Evolutionary conservation across 2,113 vertebrate genomes (phyloP).

Genomic region (Saguinus imperator): DNA sequence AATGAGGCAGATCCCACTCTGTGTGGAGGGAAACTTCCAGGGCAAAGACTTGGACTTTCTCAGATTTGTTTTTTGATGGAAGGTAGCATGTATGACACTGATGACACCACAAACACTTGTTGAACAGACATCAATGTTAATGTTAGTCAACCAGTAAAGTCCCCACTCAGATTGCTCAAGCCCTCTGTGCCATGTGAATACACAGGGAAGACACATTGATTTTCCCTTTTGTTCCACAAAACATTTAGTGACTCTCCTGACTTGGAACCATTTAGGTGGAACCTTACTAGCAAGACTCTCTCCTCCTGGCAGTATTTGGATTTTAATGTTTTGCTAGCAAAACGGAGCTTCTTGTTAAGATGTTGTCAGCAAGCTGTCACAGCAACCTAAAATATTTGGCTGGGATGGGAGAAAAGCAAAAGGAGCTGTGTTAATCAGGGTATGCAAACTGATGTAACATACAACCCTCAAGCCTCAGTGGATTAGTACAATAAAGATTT

Average conservation of each 20-base stretch:
- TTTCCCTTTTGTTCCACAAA: not conserved
- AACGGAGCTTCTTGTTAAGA: not conserved
- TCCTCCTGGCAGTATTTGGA: not conserved
- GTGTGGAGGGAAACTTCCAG: not conserved
- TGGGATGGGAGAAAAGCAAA: not conserved
- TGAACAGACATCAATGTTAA: not conserved
- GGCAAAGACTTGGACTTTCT: not conserved
- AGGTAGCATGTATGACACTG: not conserved
- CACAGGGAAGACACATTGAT: not conserved
- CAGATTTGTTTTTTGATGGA: not conserved
- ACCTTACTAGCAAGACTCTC: not conserved
- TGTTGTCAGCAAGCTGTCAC: not conserved
- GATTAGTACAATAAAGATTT: not conserved
- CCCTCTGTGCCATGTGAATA: too few relatives aligned
- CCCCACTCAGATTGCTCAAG: not conserved
- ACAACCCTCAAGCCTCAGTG: not conserved
- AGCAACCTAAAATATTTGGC: not conserved
- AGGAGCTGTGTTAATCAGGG: not conserved
- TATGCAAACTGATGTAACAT: not conserved
- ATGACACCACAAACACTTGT: not conserved
- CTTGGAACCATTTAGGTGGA: not conserved
- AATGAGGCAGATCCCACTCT: not conserved
- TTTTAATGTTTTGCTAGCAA: not conserved
- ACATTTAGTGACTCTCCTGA: not conserved
- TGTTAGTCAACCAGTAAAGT: not conserved